Base-by-base conservation (phyloP, 2,888 invertebrate genomes). In the Himalopsyche japonica region DNA sequence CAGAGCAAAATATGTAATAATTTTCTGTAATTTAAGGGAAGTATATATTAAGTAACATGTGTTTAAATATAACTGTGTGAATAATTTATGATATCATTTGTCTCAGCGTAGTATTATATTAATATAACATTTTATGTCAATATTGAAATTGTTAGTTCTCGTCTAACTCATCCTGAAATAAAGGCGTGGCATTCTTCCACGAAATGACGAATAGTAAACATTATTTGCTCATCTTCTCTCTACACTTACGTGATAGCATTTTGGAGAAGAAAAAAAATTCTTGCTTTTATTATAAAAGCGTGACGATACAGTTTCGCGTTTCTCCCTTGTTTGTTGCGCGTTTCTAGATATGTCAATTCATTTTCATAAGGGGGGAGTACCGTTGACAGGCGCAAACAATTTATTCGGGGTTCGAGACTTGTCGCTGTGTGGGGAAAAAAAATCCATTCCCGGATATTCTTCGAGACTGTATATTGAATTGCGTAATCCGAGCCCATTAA, bases 301-400 rank as follows among this genome's bases (percentile, higher is more conserved):
- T 76, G 32, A 76, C 32, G 34, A 76, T 34, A 76, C 76, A 34
- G 24, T 32, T 32, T 76, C 27, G 30, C 76, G 20, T 27, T 15
- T 32, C 43, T 15, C 43, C 34, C 34, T 76, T 76, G 76, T 43
- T 79, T 79, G 79, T 43, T 47, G 43, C 43, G 79, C 43, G 24
- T 43, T 79, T 43, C 20, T n/a, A 81, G 82, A 84, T 83, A 81
- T 79, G 82, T 84, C 84, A 86, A 86, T 86, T 84, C 77, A 86
- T 86, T 84, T 82, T 86, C 86, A 86, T 82, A 82, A 43, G 81
- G 57, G 81, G 84, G 84, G 84, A 76, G 43, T 32, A 48, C 43
- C 70, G 86, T 84, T 82, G 86, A 86, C 86, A 82, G 84, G 82
- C 86, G 85, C 84, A 86, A 86, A 86, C 86, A 86, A 86, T 86